phyloP scores from a whole-genome alignment of 2,797 vertebrate species.

The Siniperca undulata region DNA sequence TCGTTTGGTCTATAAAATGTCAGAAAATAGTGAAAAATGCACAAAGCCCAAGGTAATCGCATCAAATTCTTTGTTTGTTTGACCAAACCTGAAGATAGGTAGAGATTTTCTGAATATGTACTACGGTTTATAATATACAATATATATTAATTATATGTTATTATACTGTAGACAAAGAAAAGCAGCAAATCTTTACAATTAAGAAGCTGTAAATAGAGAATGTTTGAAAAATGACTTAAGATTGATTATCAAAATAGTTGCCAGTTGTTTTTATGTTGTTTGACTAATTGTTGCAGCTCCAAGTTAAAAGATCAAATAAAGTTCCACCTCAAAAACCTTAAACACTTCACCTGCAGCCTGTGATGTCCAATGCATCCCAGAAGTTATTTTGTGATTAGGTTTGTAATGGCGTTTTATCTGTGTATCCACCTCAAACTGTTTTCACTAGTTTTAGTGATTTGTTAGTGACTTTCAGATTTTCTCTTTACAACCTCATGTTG shows the following conservation, averaged over 20 bases:
- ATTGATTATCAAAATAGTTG: background rate
- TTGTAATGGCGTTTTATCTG: background rate
- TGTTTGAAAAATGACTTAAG: background rate
- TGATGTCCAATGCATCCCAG: background rate
- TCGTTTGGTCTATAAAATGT: background rate
- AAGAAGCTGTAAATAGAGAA: background rate
- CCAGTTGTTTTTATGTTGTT: no score
- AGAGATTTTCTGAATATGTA: no score
- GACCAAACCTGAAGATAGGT: background rate
- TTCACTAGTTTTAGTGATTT: background rate
- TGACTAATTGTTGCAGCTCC: background rate
- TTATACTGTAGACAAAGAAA: background rate
- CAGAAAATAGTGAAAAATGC: background rate
- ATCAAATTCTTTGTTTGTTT: background rate
- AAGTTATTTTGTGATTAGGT: background rate
- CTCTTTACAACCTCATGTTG: constrained; percentile 2
- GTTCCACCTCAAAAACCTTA: background rate
- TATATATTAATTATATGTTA: no score
- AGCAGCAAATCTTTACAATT: background rate
- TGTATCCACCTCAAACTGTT: background rate
- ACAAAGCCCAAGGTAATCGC: background rate
- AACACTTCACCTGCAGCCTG: background rate
- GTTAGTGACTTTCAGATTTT: background rate
- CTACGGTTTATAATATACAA: background rate
- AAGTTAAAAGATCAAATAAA: background rate